Evolutionary conservation across 1,140 invertebrate genomes (phyloP).

Genomic region (Nylanderia fulva): DNA sequence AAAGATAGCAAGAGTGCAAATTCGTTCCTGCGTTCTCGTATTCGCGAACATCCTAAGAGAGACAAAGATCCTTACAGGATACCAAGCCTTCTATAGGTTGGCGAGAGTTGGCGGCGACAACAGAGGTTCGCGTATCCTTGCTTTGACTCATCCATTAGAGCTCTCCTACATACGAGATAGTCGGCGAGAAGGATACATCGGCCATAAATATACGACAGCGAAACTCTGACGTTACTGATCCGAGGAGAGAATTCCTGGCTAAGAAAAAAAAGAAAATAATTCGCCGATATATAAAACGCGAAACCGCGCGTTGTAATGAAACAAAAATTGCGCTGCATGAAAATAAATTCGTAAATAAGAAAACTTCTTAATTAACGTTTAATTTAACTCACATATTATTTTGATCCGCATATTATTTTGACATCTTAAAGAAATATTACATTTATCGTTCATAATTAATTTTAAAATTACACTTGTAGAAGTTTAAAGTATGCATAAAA

Average conservation of each 20-base stretch:
- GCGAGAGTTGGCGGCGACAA: conserved; percentile 81
- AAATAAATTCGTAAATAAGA: conserved; percentile 29
- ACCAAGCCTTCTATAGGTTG: conserved; percentile 53
- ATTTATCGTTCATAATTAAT: neutral
- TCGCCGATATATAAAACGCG: conserved; percentile 60
- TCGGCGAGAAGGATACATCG: conserved; percentile 79
- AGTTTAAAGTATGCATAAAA: neutral
- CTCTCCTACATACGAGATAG: conserved; percentile 74
- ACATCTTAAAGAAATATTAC: neutral
- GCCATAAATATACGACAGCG: conserved; percentile 84
- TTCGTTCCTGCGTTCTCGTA: conserved; percentile 27
- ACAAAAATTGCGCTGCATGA: conserved; percentile 7
- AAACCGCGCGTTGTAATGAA: conserved; percentile 49
- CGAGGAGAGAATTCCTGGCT: conserved; percentile 77
- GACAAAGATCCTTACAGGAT: conserved; percentile 50
- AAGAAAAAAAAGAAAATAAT: conserved; percentile 73
- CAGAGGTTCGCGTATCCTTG: conserved; percentile 82
- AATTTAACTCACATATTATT: neutral
- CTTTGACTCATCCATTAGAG: conserved; percentile 83
- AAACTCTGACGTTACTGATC: conserved; percentile 81
- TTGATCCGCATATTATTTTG: conserved; percentile 19
- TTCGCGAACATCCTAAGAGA: conserved; percentile 1
- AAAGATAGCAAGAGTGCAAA: conserved; percentile 7
- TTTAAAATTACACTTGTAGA: neutral
- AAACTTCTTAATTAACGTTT: neutral